Percentiles rank a stretch among this genome's conserved stretches.
Evolutionary conservation across 2,113 vertebrate genomes (phyloP).

Genomic region (Sitta europaea): DNA sequence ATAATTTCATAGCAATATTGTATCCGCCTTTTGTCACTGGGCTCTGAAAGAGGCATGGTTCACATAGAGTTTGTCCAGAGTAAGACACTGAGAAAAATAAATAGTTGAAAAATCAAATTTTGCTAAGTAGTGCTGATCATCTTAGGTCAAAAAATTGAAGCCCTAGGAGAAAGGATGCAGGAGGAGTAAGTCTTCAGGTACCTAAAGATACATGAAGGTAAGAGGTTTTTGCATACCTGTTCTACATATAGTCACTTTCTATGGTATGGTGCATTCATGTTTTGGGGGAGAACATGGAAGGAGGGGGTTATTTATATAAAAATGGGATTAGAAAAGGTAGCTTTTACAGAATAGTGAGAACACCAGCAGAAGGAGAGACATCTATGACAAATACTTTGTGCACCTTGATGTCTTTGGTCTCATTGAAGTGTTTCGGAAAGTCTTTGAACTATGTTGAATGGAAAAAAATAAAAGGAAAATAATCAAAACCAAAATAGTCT

Average conservation of each 20-base stretch:
- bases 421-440: background rate
- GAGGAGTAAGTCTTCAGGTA: background rate
- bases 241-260: background rate
- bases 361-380: background rate
- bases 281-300: background rate
- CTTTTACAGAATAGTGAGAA: background rate
- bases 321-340: background rate
- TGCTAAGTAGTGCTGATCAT: background rate
- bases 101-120: background rate
- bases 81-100: background rate
- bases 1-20: background rate
- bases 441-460: background rate
- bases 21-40: background rate
- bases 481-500: background rate
- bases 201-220: background rate
- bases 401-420: background rate
- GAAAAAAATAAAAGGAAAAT: background rate
- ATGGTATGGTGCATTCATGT: background rate
- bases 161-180: background rate
- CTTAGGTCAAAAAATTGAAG: background rate
- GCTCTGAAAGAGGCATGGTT: background rate
- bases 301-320: background rate
- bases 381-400: background rate
- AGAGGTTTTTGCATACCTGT: background rate
- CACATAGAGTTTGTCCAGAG: background rate